Evolutionary conservation across 2,888 invertebrate species (phyloP).

Genomic region (Drosophila atroscutellata): DNA sequence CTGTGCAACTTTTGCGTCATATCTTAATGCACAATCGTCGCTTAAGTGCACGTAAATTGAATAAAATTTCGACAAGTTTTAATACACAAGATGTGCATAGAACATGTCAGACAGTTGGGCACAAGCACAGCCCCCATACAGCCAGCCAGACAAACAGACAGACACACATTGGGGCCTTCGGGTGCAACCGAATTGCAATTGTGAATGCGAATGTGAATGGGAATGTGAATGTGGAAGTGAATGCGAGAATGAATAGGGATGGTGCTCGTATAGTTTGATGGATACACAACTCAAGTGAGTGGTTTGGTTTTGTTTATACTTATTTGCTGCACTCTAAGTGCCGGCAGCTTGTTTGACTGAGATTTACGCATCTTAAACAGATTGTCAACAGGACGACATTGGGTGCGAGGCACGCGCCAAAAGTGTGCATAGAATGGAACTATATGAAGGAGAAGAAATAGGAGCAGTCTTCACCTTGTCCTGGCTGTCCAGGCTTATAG

Average conservation of each 20-base stretch:
- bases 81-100: slow-evolving; percentile 68
- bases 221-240: slow-evolving; percentile 11
- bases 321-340: slow-evolving; percentile 30
- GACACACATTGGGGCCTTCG: slow-evolving; percentile 18
- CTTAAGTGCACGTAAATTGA: slow-evolving; percentile 79
- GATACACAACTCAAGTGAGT: slow-evolving; percentile 52
- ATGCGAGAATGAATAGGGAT: slow-evolving; percentile 24
- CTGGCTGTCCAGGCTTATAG: background rate
- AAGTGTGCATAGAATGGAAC: slow-evolving; percentile 20
- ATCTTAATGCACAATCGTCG: slow-evolving; percentile 77
- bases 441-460: background rate
- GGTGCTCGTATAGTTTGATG: slow-evolving; percentile 45
- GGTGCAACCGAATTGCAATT: slow-evolving; percentile 30
- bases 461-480: background rate
- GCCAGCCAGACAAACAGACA: background rate
- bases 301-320: slow-evolving; percentile 30
- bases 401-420: slow-evolving; percentile 45
- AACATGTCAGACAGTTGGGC: slow-evolving; percentile 35
- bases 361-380: slow-evolving; percentile 73
- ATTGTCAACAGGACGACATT: slow-evolving; percentile 60
- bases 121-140: slow-evolving; percentile 1
- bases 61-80: slow-evolving; percentile 79
- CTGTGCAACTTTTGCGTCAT: slow-evolving; percentile 60
- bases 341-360: slow-evolving; percentile 49
- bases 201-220: slow-evolving; percentile 17